phyloP scores from a whole-genome alignment of 2,888 invertebrate genomes.

The Ophion slaviceki region DNA sequence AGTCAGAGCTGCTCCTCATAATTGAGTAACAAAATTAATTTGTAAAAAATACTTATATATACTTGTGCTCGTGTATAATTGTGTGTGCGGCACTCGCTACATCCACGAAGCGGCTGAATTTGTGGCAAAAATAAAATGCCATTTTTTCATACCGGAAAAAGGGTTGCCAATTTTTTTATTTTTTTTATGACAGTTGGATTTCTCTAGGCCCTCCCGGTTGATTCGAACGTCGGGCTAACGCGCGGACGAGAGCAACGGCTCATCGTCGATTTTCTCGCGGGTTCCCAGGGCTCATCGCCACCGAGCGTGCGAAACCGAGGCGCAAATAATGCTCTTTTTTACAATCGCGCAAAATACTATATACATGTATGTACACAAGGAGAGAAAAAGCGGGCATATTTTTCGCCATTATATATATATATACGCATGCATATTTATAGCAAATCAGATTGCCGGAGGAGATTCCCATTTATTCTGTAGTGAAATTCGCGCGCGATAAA shows the following conservation, averaged over 20 bases:
- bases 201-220: neutral
- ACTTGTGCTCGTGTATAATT: too few relatives aligned
- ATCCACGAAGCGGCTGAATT: too few relatives aligned
- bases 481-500: conserved; percentile 21
- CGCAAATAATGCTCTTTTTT: conserved; percentile 50
- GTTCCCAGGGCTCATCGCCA: conserved; percentile 62
- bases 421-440: too few relatives aligned
- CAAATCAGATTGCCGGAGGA: conserved; percentile 26
- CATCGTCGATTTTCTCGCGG: conserved; percentile 17
- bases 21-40: too few relatives aligned
- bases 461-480: conserved; percentile 49
- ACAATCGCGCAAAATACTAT: conserved; percentile 30
- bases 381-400: conserved; percentile 2
- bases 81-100: too few relatives aligned
- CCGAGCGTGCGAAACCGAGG: conserved; percentile 68
- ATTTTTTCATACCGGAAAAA: too few relatives aligned
- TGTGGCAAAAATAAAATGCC: too few relatives aligned
- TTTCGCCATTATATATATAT: conserved; percentile 24
- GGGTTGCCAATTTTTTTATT: neutral
- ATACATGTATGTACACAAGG: conserved; percentile 1
- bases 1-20: too few relatives aligned
- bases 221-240: conserved; percentile 32
- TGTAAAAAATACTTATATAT: too few relatives aligned
- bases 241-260: neutral
- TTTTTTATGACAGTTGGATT: neutral